Evolutionary conservation across 1,140 invertebrate species (phyloP).

Genomic region (Tetragonula clypearis): DNA sequence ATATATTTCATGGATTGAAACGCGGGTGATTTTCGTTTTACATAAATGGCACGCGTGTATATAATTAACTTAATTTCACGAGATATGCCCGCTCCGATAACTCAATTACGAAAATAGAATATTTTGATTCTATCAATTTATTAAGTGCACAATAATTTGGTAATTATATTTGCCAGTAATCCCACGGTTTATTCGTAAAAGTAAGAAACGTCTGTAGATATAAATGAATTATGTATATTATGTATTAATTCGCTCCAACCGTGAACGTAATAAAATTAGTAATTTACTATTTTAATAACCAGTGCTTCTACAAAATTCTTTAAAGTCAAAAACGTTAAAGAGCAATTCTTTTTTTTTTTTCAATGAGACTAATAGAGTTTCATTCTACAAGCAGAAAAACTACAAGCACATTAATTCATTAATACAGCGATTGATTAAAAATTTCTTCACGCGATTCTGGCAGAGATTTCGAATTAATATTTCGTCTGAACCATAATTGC

Average conservation of each 20-base stretch:
- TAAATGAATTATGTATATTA: background rate
- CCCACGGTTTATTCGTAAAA: background rate
- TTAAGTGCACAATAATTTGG: background rate
- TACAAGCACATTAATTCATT: too few species aligned
- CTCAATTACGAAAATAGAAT: background rate
- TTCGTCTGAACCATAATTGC: background rate
- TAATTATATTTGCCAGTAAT: background rate
- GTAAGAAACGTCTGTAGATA: background rate
- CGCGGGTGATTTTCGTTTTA: background rate
- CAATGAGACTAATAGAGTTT: too few species aligned
- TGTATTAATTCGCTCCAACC: background rate
- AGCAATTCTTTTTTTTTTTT: too few species aligned
- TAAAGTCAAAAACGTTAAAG: too few species aligned
- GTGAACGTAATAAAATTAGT: background rate
- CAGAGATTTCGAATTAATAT: background rate
- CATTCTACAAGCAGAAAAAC: too few species aligned
- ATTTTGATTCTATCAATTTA: background rate
- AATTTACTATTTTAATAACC: background rate
- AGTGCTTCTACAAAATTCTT: too few species aligned
- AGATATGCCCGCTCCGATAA: background rate
- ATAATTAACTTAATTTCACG: slow-evolving; percentile 4
- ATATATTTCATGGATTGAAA: background rate
- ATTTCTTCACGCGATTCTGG: background rate
- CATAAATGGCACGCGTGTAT: background rate
- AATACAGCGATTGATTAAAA: background rate